These are phyloP conservation scores for Carassius carassius DNA, from an alignment of 2,113 vertebrate genomes.

Conservation along the genomic window DNA sequence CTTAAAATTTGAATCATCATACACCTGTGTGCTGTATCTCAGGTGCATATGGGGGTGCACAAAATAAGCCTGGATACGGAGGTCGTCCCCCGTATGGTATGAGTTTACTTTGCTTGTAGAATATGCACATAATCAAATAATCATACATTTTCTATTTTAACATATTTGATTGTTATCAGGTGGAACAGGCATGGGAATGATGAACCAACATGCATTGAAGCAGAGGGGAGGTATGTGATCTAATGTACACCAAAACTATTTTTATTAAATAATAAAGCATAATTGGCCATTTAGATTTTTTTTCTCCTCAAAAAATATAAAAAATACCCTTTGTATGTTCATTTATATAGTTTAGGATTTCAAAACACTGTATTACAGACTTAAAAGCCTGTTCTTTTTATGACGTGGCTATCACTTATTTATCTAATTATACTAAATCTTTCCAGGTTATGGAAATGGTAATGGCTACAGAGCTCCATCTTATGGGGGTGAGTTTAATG, in stretches of 20 bases:
- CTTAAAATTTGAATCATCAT: neutral
- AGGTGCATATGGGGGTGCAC: constrained; percentile 61
- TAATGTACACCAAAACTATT: neutral
- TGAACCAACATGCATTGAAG: constrained; percentile 61
- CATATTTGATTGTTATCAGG: neutral
- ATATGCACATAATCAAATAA: neutral
- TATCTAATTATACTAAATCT: neutral
- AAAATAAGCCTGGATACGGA: constrained; percentile 64
- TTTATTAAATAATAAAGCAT: no score
- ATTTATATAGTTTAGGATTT: neutral
- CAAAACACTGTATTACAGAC: no score
- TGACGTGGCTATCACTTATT: neutral
- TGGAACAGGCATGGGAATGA: constrained; percentile 57
- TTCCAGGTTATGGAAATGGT: constrained; percentile 55
- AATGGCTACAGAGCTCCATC: constrained; percentile 60
- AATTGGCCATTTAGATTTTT: no score
- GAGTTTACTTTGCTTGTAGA: constrained; percentile 40
- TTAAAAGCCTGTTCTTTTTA: neutral
- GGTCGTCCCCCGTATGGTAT: constrained; percentile 57
- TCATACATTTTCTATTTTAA: neutral
- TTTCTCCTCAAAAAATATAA: no score
- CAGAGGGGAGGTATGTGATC: constrained; percentile 55
- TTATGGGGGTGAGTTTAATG: constrained; percentile 61
- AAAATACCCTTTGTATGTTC: no score
- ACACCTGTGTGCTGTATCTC: neutral